These are phyloP conservation scores for Dasyurus viverrinus DNA, from an alignment of 2,113 vertebrate species.

Conservation along the genomic window DNA sequence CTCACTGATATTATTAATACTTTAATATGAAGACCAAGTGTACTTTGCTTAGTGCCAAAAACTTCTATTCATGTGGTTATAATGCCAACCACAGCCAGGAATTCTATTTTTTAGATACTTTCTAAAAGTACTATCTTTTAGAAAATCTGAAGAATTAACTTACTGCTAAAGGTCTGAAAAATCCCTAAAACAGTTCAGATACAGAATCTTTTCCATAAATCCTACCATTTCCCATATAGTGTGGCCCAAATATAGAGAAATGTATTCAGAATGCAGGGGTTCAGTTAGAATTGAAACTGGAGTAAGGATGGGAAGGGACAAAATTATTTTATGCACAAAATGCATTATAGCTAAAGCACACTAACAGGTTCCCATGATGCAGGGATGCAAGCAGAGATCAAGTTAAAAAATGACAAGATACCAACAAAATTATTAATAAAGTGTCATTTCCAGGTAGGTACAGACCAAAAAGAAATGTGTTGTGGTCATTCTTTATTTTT, in stretches of 20 bases:
- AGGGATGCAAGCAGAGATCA: slow-evolving; percentile 18
- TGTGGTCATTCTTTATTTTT: background rate
- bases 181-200: background rate
- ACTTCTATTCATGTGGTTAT: background rate
- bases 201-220: slow-evolving; percentile 13
- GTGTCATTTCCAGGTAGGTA: slow-evolving; percentile 28
- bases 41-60: background rate
- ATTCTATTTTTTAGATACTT: background rate
- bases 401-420: slow-evolving; percentile 37
- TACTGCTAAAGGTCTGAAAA: background rate
- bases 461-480: slow-evolving; percentile 12
- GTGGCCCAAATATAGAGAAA: background rate
- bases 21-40: background rate
- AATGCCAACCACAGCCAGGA: background rate
- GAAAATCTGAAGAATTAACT: background rate
- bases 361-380: slow-evolving; percentile 36
- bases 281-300: background rate
- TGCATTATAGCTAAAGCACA: slow-evolving; percentile 59
- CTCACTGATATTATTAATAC: background rate
- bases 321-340: slow-evolving; percentile 57
- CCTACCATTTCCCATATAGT: background rate
- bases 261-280: background rate
- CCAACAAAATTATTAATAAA: slow-evolving; percentile 29
- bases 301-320: background rate
- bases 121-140: background rate